Evolutionary conservation across 2,888 invertebrate genomes (phyloP).

Genomic region (Tenthredo notha): DNA sequence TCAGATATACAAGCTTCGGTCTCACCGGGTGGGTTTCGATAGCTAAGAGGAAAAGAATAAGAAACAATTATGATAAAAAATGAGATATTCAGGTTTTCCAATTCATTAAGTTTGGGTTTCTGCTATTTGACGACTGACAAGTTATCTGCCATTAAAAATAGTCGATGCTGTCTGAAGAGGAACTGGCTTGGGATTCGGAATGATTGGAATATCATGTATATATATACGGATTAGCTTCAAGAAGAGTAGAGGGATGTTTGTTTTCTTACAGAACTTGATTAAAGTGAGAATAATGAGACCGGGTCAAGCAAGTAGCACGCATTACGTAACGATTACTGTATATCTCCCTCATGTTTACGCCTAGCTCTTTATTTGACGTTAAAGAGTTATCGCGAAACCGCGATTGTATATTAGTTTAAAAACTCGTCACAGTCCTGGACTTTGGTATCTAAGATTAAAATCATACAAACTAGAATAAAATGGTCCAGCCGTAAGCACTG

Average conservation of each 20-base stretch:
- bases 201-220: not conserved
- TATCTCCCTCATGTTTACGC: not conserved
- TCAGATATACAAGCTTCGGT: conserved; percentile 67
- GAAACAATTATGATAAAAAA: not conserved
- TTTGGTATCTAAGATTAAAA: not conserved
- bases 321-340: not conserved
- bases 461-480: not conserved
- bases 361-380: not conserved
- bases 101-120: not conserved
- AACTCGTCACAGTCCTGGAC: not conserved
- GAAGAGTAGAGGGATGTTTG: not conserved
- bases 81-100: not conserved
- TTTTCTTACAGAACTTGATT: not conserved
- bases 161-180: not conserved
- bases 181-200: not conserved
- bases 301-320: not conserved
- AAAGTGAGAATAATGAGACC: not conserved
- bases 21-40: conserved; percentile 68
- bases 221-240: not conserved
- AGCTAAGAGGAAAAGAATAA: conserved; percentile 62
- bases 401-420: not conserved
- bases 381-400: not conserved
- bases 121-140: not conserved
- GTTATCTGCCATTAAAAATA: not conserved
- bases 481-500: not conserved